Evolutionary conservation across 2,113 vertebrate genomes (phyloP), one percentile per base, ranked within the genome.

Genomic region (Trematocara marginatum): DNA sequence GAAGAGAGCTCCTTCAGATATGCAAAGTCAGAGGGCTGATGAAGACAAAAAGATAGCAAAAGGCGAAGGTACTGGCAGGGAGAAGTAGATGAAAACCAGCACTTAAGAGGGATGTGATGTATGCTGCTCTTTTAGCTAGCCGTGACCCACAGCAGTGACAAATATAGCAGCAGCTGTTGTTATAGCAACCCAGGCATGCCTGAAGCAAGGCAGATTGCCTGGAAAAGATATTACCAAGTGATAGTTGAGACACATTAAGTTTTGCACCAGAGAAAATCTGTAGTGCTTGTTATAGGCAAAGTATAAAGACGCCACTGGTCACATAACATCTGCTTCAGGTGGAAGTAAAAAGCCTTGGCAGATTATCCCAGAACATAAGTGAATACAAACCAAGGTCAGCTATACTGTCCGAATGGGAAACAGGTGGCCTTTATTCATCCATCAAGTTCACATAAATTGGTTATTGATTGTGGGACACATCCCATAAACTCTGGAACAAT

Each of bases 151-250:
- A 87, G 90, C 84, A 78, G 84, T 80, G 90, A 94, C 84, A 81
- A 89, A 90, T 92, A 91, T 86, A 91, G 92, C 88, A 91, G 89
- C 90, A 82, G 90, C 92, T 87, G 92, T 95, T 94, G 94, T 95
- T 90, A 95, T 92, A 87, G 92, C 92, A 92, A 95, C 94, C 34
- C 38, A 83, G 80, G 56, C 84, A 84, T 90, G 87, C 47, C 84
- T 85, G 86, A 86, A 84, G 79, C 71, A 81, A 83, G 56, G 90
- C 84, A 85, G 82, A 90, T 86, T 82, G 61, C 74, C 54, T 83
- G 51, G 79, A 35, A 47, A 85, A 87, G 80, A 89, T 83, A 85
- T 88, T 64, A 89, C 81, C 20, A 18, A 51, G 54, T 40, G 15
- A 88, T 31, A 71, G 81, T 81, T 84, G 26, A 81, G 64, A 85